Conservation (phyloP, 2,113 vertebrate species). For the Guaruba guarouba region DNA sequence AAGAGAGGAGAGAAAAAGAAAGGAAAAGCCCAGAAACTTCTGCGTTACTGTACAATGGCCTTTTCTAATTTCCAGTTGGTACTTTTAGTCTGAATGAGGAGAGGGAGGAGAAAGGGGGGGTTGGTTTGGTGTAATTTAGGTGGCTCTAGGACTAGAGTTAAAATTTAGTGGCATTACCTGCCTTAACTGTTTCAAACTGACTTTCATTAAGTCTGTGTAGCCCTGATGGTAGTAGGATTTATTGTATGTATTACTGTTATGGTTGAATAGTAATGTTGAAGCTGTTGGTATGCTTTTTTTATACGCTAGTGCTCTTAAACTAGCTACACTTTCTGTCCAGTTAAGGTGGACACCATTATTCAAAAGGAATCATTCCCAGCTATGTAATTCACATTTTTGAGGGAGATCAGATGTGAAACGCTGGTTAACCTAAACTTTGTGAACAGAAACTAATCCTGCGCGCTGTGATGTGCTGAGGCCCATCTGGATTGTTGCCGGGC, state of each 20-base stretch:
- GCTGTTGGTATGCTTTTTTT: not conserved
- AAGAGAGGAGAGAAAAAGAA: not conserved
- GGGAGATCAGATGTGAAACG: fast-evolving
- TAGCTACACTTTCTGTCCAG: not conserved
- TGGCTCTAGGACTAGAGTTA: not conserved
- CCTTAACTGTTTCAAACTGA: not conserved
- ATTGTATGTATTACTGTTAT: not conserved
- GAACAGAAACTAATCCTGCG: fast-evolving
- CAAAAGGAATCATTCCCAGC: not conserved
- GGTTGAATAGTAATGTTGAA: not conserved
- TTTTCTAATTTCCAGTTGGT: not conserved
- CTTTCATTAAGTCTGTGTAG: not conserved
- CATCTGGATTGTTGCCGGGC: not conserved
- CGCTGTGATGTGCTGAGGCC: fast-evolving
- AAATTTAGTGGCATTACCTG: not conserved
- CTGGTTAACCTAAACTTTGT: not conserved
- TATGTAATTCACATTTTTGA: not conserved
- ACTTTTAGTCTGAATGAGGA: not conserved
- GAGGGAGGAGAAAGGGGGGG: not conserved
- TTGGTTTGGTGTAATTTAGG: not conserved
- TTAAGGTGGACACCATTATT: not conserved
- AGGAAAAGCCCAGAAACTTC: not conserved
- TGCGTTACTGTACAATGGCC: not conserved
- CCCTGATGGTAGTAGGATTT: not conserved
- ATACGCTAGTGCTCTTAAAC: not conserved